Evolutionary conservation across 1,140 invertebrate species (phyloP).

Genomic region (Hestina assimilis): DNA sequence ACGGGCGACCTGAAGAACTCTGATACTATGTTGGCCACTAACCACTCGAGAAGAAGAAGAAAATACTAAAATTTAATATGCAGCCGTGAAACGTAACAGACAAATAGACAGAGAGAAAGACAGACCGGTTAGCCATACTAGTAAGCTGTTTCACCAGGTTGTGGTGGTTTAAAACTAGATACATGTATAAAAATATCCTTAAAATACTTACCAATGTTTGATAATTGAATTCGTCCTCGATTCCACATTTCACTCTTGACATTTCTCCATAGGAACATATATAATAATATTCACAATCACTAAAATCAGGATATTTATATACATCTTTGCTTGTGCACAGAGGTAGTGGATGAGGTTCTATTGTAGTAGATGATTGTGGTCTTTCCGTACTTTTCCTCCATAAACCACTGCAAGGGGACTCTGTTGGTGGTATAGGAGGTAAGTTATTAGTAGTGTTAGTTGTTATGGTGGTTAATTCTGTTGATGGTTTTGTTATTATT

Average conservation of each 20-base stretch:
- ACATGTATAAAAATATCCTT: background rate
- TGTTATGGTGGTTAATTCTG: background rate
- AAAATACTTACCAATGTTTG: conserved; percentile 20
- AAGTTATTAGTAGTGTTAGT: background rate
- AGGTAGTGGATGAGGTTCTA: background rate
- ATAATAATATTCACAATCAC: conserved; percentile 27
- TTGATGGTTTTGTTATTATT: background rate
- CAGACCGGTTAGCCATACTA: too few relatives aligned
- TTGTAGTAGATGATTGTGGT: background rate
- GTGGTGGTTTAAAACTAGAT: background rate
- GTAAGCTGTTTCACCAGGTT: too few relatives aligned
- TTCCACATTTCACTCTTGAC: conserved; percentile 15
- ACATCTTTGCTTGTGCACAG: background rate
- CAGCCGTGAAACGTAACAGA: too few relatives aligned
- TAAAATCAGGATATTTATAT: conserved; percentile 17
- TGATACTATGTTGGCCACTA: too few relatives aligned
- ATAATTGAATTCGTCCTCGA: conserved; percentile 26
- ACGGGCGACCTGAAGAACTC: too few relatives aligned
- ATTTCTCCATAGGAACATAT: conserved; percentile 20
- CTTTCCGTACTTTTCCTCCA: background rate
- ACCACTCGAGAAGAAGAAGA: too few relatives aligned
- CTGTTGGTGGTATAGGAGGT: background rate
- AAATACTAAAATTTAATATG: too few relatives aligned
- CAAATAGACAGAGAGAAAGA: too few relatives aligned
- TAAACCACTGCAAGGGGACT: background rate